Percentiles rank a stretch among this genome's conserved stretches.
Conservation (phyloP, 2,113 vertebrate species). For the Phocoena sinus region DNA sequence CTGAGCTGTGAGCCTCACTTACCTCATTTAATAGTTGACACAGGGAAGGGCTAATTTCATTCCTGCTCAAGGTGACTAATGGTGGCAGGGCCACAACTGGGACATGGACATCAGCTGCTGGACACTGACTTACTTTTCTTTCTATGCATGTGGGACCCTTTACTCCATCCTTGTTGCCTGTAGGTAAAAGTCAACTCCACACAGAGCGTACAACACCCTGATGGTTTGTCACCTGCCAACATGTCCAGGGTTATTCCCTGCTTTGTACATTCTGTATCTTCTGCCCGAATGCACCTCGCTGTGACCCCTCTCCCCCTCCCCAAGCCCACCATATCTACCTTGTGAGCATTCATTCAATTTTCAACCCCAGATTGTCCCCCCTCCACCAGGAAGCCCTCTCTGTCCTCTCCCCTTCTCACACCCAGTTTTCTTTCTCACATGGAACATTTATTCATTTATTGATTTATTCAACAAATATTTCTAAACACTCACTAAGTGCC, state of each 20-base stretch:
- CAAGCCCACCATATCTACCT: background rate
- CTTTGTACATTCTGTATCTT: background rate
- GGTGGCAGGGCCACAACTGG: background rate
- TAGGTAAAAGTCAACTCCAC: background rate
- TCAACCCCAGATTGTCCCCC: background rate
- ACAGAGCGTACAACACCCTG: background rate
- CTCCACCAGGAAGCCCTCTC: background rate
- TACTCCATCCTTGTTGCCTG: background rate
- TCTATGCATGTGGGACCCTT: rapidly evolving
- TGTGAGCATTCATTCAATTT: background rate
- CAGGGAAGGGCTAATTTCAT: background rate
- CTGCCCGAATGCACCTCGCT: background rate
- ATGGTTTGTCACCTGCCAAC: background rate
- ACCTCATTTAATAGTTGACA: background rate
- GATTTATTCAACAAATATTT: background rate
- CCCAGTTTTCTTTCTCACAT: background rate
- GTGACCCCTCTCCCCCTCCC: background rate
- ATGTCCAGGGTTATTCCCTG: background rate
- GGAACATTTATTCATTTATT: background rate
- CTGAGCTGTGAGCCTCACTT: background rate
- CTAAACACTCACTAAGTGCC: background rate
- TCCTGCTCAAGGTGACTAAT: background rate
- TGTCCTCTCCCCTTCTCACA: background rate
- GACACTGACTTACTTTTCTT: background rate
- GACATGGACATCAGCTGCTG: background rate